phyloP scores from a whole-genome alignment of 2,888 invertebrate genomes.

The Cyclophora albipunctata region DNA sequence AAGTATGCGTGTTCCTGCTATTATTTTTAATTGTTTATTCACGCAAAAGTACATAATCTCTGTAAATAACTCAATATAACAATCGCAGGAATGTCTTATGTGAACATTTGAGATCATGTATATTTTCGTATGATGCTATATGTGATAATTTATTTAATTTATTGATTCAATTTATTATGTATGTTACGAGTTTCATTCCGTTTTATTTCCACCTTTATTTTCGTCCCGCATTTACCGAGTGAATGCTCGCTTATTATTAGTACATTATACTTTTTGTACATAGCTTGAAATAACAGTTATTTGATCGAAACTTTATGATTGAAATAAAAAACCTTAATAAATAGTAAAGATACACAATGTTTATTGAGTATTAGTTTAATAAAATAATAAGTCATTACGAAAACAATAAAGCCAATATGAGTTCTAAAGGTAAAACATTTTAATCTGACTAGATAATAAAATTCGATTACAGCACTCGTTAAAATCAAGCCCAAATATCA shows the following conservation, averaged over 20 bases:
- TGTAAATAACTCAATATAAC: conserved; percentile 14
- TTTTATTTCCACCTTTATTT: conserved; percentile 25
- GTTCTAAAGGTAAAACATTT: background rate
- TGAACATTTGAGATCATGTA: conserved; percentile 20
- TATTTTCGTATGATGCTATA: conserved; percentile 12
- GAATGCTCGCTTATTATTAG: conserved; percentile 40
- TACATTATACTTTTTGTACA: conserved; percentile 67
- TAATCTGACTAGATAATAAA: conserved; percentile 10
- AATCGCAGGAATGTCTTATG: conserved; percentile 12
- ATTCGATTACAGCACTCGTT: conserved; percentile 5
- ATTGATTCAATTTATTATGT: conserved; percentile 21
- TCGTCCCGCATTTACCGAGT: conserved; percentile 44
- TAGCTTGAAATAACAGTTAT: conserved; percentile 44
- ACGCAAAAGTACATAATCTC: conserved; percentile 11
- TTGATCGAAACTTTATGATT: conserved; percentile 8
- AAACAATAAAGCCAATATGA: background rate
- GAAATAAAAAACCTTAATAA: conserved; percentile 10
- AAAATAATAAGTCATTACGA: background rate
- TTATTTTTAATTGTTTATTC: conserved; percentile 22
- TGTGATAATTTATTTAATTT: conserved; percentile 33
- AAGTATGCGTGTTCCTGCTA: too few relatives aligned
- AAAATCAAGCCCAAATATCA: background rate
- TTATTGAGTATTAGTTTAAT: conserved; percentile 7
- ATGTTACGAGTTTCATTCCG: conserved; percentile 43
- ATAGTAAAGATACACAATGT: conserved; percentile 4